Percentiles rank a stretch among this genome's conserved stretches.
These are phyloP conservation scores for Phalacrocorax aristotelis DNA, from an alignment of 2,113 vertebrate genomes.

Conservation along the genomic window DNA sequence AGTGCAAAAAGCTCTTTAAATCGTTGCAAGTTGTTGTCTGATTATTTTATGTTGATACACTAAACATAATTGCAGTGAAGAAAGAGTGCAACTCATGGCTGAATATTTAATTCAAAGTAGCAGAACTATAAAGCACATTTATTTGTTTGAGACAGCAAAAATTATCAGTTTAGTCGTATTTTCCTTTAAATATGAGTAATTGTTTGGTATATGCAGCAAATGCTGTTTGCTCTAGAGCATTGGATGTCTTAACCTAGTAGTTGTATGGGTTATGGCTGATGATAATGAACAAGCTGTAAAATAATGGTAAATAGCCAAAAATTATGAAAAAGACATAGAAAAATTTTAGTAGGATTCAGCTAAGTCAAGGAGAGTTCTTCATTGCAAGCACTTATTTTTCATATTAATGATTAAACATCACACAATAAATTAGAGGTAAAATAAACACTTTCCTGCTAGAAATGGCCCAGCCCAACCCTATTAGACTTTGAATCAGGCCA, in stretches of 20 bases:
- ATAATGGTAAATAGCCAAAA: neutral
- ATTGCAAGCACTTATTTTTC: neutral
- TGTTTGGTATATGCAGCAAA: neutral
- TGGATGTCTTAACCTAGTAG: neutral
- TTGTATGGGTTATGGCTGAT: neutral
- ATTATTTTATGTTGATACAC: conserved; percentile 40
- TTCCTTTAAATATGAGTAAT: neutral
- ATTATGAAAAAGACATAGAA: neutral
- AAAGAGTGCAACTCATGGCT: neutral
- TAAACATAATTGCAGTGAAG: conserved; percentile 14
- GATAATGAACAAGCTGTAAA: neutral
- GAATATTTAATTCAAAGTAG: conserved; percentile 2
- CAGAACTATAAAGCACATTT: neutral
- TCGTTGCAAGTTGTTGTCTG: conserved; percentile 23
- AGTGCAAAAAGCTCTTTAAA: conserved; percentile 56
- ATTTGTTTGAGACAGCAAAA: neutral
- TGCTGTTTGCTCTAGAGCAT: neutral
- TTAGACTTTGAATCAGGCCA: neutral
- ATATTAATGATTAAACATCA: neutral
- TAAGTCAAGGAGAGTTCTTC: neutral
- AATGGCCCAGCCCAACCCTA: neutral
- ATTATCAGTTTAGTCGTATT: neutral
- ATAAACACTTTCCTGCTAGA: neutral
- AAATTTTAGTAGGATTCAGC: neutral
- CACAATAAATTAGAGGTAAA: neutral